Evolutionary conservation across 2,888 invertebrate genomes (phyloP).

Genomic region (Malthinus flaveolus): DNA sequence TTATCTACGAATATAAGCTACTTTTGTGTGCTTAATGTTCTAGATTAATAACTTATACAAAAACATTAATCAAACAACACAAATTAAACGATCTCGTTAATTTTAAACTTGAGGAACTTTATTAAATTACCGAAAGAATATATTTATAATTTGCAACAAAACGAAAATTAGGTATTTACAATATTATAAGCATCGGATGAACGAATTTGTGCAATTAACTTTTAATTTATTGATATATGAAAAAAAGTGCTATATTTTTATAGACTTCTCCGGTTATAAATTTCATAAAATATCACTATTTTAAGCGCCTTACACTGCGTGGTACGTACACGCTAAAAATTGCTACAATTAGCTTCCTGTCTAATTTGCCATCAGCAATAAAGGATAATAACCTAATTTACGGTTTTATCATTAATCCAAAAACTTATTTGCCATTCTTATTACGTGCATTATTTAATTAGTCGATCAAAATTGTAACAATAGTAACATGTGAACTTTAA

Average conservation of each 20-base stretch:
- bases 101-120: constrained; percentile 19
- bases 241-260: constrained; percentile 13
- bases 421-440: background rate
- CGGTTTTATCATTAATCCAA: background rate
- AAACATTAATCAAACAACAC: constrained; percentile 22
- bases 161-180: background rate
- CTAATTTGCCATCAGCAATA: constrained; percentile 29
- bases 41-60: constrained; percentile 17
- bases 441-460: too few species aligned
- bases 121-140: constrained; percentile 12
- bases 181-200: background rate
- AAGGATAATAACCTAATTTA: constrained; percentile 29
- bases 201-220: background rate
- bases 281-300: constrained; percentile 16
- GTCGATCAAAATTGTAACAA: too few species aligned
- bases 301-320: constrained; percentile 24
- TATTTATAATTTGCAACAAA: constrained; percentile 11
- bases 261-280: constrained; percentile 14
- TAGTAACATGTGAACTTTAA: constrained; percentile 34
- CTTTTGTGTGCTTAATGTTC: constrained; percentile 22
- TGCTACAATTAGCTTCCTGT: constrained; percentile 26
- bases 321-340: constrained; percentile 28
- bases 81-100: constrained; percentile 20
- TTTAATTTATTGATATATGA: constrained; percentile 5
- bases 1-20: constrained; percentile 21